phyloP scores from a whole-genome alignment of 2,113 vertebrate species.

The Neoarius graeffei region DNA sequence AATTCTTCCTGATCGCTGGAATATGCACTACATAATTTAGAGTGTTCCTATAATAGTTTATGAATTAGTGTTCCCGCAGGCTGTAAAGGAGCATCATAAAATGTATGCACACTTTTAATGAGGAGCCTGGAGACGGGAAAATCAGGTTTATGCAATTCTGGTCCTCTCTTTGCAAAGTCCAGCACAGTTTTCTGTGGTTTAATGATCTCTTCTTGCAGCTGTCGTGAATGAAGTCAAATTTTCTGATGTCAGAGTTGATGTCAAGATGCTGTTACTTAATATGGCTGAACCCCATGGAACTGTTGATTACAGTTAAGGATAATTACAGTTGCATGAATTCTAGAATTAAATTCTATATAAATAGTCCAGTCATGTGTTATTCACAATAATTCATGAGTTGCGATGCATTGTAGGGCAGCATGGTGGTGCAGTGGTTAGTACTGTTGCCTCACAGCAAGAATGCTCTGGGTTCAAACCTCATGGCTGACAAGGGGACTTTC shows the following conservation, averaged over 20 bases:
- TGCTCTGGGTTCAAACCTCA: too few species aligned
- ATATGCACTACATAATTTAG: slow-evolving; percentile 19
- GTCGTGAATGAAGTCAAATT: background rate
- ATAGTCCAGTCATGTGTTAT: background rate
- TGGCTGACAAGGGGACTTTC: too few species aligned
- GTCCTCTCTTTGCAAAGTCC: background rate
- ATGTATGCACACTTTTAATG: slow-evolving; percentile 3
- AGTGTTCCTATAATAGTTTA: background rate
- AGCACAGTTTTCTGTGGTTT: background rate
- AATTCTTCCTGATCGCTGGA: background rate
- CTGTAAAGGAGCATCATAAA: slow-evolving; percentile 19
- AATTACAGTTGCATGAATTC: background rate
- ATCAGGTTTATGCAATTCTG: slow-evolving; percentile 2
- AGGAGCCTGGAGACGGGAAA: background rate
- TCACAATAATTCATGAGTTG: background rate
- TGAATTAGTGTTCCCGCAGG: slow-evolving; percentile 14
- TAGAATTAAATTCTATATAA: background rate
- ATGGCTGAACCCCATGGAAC: background rate
- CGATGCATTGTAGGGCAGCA: background rate
- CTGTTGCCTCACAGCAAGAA: too few species aligned
- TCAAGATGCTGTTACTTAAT: background rate
- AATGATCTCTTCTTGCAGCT: background rate
- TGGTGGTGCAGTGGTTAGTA: too few species aligned
- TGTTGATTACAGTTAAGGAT: background rate
- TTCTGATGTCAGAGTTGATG: background rate